Evolutionary conservation across 2,797 vertebrate genomes (phyloP), one percentile per base, ranked within the genome.

Genomic region (Ataeniobius toweri): DNA sequence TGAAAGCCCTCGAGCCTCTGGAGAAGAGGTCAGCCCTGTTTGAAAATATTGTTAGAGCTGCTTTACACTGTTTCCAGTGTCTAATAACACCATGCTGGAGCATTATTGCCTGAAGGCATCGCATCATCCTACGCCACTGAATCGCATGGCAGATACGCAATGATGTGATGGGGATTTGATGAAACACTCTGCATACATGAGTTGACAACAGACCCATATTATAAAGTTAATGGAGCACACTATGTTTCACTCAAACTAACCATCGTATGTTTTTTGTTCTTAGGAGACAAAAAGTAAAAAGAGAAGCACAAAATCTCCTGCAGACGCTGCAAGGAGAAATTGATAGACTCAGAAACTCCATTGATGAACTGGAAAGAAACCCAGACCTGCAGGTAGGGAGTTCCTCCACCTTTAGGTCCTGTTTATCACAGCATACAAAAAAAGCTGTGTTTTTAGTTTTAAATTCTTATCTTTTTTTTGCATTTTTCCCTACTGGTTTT

Each of bases 1-100:
- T 65, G n/a, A 55, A 80, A 78, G 90, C 91, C 1, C 85, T 92
- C 22, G 73, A 76, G 14, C 91, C 92, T 39, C 46, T 92, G 70
- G 72, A 89, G 69, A 71, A 88, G 1, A 92, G 91, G 92, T 93
- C 2, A 4, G 81, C 74, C 31, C 20, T 24, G 14, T 9, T 48
- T 24, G 69, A 31, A 24, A 36, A 22, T 3, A 3, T 14, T 5
- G 2, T 41, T 12, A n/a, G 12, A 44, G 22, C 3, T 24, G 20
- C 36, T 68, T 67, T 67, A 12, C 65, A 44, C 13, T 12, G 65
- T 24, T 41, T 68, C 22, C 39, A 8, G 18, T 13, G 3, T 46
- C 67, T 16, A 69, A 26, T 41, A 46, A 69, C 41, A 46, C 1
- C 1, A 67, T 24, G 20, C 22, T 67, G 65, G 65, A 68, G 22